Percentiles rank a stretch among this genome's conserved stretches.
Evolutionary conservation across 2,888 invertebrate genomes (phyloP).

Genomic region (Zhuqinia jingwanae): DNA sequence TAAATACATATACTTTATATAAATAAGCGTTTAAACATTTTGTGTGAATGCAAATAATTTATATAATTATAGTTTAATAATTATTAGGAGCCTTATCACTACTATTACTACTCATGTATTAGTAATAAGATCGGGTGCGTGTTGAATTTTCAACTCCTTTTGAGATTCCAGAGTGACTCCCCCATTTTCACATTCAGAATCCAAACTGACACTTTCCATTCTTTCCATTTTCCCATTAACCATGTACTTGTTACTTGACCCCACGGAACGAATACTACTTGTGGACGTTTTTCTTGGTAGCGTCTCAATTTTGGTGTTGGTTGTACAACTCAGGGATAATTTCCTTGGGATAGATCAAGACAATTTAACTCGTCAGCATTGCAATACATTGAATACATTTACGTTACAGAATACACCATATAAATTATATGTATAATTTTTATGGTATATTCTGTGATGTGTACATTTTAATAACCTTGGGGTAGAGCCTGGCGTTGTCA

Average conservation of each 20-base stretch:
- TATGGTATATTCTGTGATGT: too few relatives aligned
- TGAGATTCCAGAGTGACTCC: background rate
- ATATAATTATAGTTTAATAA: background rate
- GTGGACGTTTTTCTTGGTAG: slow-evolving; percentile 54
- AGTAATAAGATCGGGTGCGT: slow-evolving; percentile 31
- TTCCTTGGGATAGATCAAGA: slow-evolving; percentile 60
- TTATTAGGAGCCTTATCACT: background rate
- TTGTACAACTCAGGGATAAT: slow-evolving; percentile 53
- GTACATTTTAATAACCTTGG: slow-evolving; percentile 20
- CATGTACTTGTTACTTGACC: slow-evolving; percentile 18
- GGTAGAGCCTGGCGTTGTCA: too few relatives aligned
- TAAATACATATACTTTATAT: too few relatives aligned
- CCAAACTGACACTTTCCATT: slow-evolving; percentile 49
- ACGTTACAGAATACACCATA: too few relatives aligned
- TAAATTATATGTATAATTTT: too few relatives aligned
- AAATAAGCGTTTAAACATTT: background rate
- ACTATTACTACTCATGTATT: background rate
- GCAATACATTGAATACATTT: too few relatives aligned
- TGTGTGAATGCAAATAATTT: background rate
- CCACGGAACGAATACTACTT: background rate
- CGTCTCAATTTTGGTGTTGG: slow-evolving; percentile 48
- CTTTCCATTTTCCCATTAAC: slow-evolving; percentile 14
- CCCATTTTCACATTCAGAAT: slow-evolving; percentile 39
- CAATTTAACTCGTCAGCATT: slow-evolving; percentile 61
- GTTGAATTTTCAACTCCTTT: background rate